phyloP scores from a whole-genome alignment of 92 coral and sea anemone species.

The Zoanthus solanderi region DNA sequence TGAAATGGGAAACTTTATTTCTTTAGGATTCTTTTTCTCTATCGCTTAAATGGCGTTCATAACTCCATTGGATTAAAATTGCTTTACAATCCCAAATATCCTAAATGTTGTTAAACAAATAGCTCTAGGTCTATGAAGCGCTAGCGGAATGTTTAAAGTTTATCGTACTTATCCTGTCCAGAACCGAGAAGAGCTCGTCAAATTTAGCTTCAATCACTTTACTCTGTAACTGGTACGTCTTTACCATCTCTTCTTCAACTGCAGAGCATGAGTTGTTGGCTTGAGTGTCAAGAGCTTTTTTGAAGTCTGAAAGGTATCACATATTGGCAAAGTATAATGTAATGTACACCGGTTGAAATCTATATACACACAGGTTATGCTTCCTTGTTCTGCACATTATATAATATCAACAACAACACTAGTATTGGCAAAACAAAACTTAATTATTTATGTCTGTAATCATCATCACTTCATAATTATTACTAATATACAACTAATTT shows the following conservation, averaged over 20 bases:
- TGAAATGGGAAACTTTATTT: no score
- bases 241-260: slow-evolving; percentile 93
- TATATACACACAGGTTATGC: neutral
- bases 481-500: neutral
- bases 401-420: no score
- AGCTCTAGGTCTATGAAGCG: no score
- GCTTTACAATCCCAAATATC: no score
- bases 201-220: slow-evolving; percentile 91
- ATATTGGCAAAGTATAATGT: neutral
- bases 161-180: slow-evolving; percentile 93
- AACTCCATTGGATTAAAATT: no score
- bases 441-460: no score
- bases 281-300: slow-evolving; percentile 87
- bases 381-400: neutral
- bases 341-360: no score
- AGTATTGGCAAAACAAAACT: no score
- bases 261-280: slow-evolving; percentile 78
- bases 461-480: neutral
- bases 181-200: slow-evolving; percentile 87
- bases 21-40: no score
- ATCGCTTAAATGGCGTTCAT: no score
- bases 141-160: no score
- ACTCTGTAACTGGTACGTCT: slow-evolving; percentile 85
- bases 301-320: slow-evolving; percentile 66
- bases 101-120: no score